Evolutionary conservation across 30 jellyfish, hydroid and myxozoan genomes (phyloP).

Genomic region (Morbakka virulenta): DNA sequence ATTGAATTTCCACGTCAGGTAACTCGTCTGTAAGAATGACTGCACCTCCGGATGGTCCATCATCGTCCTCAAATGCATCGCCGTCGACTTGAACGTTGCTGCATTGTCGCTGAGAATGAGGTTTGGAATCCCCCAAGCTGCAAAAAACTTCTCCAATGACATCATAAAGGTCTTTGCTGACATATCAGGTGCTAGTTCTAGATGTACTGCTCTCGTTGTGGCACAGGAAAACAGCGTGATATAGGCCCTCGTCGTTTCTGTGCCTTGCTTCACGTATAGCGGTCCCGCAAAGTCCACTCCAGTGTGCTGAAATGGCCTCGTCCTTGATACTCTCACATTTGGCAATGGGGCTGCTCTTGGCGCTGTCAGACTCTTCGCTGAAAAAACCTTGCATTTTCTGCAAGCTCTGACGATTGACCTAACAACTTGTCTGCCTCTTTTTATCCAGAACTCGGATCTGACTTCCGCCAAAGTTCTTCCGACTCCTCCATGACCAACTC

Average conservation of each 20-base stretch:
- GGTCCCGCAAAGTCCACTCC: constrained; percentile 32
- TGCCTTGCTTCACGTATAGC: background rate
- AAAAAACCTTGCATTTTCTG: background rate
- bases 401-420: background rate
- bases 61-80: background rate
- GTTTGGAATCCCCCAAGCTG: constrained; percentile 13
- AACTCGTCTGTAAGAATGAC: background rate
- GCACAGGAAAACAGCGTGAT: background rate
- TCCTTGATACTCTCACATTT: background rate
- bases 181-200: background rate
- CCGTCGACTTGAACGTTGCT: constrained; percentile 13
- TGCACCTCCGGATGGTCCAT: background rate
- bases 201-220: constrained; percentile 1
- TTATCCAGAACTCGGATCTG: background rate
- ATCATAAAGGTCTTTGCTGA: background rate
- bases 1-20: constrained; percentile 12
- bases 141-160: constrained; percentile 5
- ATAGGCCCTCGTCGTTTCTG: background rate
- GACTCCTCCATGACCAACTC: constrained; percentile 27
- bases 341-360: background rate
- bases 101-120: constrained; percentile 24
- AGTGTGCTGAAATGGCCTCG: constrained; percentile 18
- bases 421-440: constrained; percentile 8
- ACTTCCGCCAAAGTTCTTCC: constrained; percentile 1
- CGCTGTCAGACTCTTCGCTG: background rate